phyloP scores from a whole-genome alignment of 2,797 vertebrate genomes.

The Ispidina picta region DNA sequence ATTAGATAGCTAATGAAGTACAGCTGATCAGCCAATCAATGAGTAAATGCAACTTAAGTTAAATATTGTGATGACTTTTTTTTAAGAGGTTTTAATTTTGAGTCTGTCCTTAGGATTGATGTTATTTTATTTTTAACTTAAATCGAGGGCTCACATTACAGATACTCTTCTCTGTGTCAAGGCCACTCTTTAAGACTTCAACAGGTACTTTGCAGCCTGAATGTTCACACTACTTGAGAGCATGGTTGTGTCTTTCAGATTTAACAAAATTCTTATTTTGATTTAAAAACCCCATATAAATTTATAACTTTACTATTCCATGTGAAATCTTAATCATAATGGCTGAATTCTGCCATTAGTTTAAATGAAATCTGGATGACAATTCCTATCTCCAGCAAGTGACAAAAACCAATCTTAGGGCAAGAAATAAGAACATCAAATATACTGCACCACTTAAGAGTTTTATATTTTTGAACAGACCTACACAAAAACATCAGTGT shows the following conservation, averaged over 20 bases:
- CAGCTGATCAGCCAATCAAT: background rate
- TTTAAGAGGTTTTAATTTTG: background rate
- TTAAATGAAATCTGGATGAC: background rate
- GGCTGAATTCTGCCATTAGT: background rate
- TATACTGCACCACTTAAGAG: background rate
- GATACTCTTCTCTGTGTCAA: background rate
- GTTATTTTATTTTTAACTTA: background rate
- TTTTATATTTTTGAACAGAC: background rate
- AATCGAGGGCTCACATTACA: background rate
- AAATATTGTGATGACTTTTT: background rate
- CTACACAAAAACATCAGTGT: accelerated
- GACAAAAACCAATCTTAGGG: background rate
- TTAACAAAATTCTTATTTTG: background rate
- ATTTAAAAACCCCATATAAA: background rate
- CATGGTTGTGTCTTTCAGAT: background rate
- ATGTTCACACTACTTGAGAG: background rate
- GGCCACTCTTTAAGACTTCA: background rate
- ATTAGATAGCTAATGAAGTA: background rate
- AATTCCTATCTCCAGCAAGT: background rate
- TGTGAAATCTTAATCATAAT: background rate
- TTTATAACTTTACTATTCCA: background rate
- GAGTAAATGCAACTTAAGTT: background rate
- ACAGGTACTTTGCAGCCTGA: background rate
- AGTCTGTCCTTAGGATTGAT: no score
- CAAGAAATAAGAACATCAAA: background rate